A percentile compares a stretch with the other conserved stretches of the same genome.
These are phyloP conservation scores for Atethmia centrago DNA, from an alignment of 2,888 invertebrate species.

Conservation along the genomic window DNA sequence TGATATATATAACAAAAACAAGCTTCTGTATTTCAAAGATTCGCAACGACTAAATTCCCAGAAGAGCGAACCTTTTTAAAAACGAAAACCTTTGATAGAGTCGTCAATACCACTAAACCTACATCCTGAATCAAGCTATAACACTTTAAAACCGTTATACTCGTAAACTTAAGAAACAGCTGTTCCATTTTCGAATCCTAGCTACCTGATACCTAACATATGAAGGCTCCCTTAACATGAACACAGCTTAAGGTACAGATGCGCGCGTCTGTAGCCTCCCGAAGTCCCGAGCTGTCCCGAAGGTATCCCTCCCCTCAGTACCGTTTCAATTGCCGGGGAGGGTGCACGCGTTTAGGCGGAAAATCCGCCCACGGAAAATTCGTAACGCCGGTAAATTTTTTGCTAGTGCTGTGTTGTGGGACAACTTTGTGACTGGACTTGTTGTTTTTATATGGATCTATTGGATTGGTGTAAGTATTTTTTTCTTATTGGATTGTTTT, in stretches of 20 bases:
- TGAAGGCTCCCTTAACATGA: slow-evolving; percentile 72
- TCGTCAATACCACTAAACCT: slow-evolving; percentile 5
- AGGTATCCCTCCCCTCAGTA: slow-evolving; percentile 85
- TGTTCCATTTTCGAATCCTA: slow-evolving; percentile 61
- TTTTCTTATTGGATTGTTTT: slow-evolving; percentile 10
- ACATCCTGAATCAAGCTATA: slow-evolving; percentile 40
- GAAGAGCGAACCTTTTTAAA: not conserved
- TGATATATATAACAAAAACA: not conserved
- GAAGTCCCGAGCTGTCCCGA: slow-evolving; percentile 78
- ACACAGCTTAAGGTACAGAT: slow-evolving; percentile 82
- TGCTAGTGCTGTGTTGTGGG: slow-evolving; percentile 64
- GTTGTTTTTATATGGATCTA: slow-evolving; percentile 70
- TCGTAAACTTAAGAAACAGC: slow-evolving; percentile 70
- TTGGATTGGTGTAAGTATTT: slow-evolving; percentile 64
- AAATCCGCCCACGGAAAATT: slow-evolving; percentile 71
- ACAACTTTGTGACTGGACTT: slow-evolving; percentile 77
- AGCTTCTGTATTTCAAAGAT: too few species aligned
- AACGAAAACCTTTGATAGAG: not conserved
- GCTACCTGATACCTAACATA: slow-evolving; percentile 78
- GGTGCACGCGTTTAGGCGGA: slow-evolving; percentile 79
- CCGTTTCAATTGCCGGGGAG: slow-evolving; percentile 72
- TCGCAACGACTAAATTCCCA: not conserved
- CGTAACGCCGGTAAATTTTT: slow-evolving; percentile 59
- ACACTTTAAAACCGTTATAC: slow-evolving; percentile 16
- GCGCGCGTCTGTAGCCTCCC: slow-evolving; percentile 86